Conservation (phyloP, 2,113 vertebrate genomes). For the Onychorhynchus coronatus region DNA sequence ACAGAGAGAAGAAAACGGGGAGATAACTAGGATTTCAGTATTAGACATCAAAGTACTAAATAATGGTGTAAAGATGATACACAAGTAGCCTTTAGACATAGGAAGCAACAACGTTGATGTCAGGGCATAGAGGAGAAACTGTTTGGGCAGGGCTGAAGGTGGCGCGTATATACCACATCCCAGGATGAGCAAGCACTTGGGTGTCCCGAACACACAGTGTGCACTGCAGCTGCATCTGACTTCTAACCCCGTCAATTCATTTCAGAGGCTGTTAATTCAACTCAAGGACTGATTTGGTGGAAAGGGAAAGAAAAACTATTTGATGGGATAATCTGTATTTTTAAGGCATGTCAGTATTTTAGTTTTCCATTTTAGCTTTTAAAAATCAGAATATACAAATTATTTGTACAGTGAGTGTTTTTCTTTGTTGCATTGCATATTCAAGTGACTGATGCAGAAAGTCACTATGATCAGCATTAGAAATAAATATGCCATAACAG, state of each 20-base stretch:
- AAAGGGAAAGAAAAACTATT: neutral
- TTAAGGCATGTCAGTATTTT: neutral
- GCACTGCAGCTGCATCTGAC: neutral
- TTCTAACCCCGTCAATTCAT: neutral
- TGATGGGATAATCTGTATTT: neutral
- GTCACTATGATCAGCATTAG: neutral
- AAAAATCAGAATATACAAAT: neutral
- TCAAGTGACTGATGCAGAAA: slow-evolving; percentile 10
- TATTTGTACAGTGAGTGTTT: neutral
- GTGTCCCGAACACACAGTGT: neutral
- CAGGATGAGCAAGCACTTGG: neutral
- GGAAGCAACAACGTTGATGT: neutral
- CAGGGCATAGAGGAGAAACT: neutral
- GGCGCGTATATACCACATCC: neutral
- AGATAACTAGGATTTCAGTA: neutral
- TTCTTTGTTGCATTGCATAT: neutral
- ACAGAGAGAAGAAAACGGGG: neutral
- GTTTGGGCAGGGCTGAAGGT: neutral
- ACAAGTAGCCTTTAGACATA: neutral
- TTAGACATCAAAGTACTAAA: neutral
- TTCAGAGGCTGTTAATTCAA: neutral
- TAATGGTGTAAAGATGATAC: neutral
- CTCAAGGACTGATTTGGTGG: neutral
- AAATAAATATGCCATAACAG: slow-evolving; percentile 22
- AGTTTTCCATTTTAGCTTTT: neutral